phyloP scores from a whole-genome alignment of 30 jellyfish, hydroid and myxozoan species.

The Hydractinia symbiolongicarpus region DNA sequence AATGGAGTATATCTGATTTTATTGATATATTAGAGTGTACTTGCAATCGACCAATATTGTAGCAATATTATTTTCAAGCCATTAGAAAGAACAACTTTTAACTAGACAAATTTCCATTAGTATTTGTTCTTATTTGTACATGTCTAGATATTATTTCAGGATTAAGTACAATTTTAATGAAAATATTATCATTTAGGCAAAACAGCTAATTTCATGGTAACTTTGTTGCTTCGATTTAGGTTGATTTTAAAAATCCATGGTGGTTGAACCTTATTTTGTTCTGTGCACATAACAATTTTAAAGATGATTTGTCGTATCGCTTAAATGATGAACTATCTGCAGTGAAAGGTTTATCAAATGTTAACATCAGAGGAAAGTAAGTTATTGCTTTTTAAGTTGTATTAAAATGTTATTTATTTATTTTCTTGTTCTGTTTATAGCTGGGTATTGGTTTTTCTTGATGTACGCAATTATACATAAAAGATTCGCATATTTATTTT shows the following conservation, averaged over 20 bases:
- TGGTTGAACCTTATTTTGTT: constrained; percentile 6
- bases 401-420: neutral
- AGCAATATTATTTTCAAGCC: neutral
- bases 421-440: neutral
- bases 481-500: too few relatives aligned
- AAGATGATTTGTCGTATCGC: constrained; percentile 1
- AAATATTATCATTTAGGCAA: too few relatives aligned
- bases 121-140: too few relatives aligned
- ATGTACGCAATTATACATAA: too few relatives aligned
- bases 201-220: too few relatives aligned
- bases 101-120: too few relatives aligned
- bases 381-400: neutral
- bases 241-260: constrained; percentile 23
- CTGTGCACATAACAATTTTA: neutral
- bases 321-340: neutral
- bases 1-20: neutral
- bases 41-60: too few relatives aligned
- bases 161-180: too few relatives aligned
- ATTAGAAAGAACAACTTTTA: too few relatives aligned
- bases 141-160: too few relatives aligned
- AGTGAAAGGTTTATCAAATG: constrained; percentile 3
- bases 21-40: neutral
- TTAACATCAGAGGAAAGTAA: neutral
- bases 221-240: constrained; percentile 1
- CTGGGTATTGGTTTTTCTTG: neutral